These are phyloP conservation scores for Colletes collaris DNA, from an alignment of 2,888 invertebrate species.

Conservation along the genomic window DNA sequence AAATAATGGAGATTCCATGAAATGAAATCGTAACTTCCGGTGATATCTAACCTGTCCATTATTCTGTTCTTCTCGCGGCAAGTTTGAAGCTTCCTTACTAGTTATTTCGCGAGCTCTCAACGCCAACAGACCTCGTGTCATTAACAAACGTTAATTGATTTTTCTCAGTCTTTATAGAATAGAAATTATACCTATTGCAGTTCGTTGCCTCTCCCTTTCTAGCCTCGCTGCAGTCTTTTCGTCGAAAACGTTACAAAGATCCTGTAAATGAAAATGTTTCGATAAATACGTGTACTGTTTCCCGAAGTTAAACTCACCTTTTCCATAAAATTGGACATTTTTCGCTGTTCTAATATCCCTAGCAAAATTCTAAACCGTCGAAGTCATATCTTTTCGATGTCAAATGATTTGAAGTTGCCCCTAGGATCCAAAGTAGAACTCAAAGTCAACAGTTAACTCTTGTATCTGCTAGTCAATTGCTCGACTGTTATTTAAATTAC, in stretches of 20 bases:
- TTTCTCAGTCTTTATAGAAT: neutral
- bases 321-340: neutral
- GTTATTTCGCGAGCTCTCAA: neutral
- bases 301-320: neutral
- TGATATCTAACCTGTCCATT: conserved; percentile 28
- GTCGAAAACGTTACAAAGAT: neutral
- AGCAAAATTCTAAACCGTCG: conserved; percentile 1
- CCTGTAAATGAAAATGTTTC: neutral
- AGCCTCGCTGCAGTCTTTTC: conserved; percentile 24
- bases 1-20: neutral
- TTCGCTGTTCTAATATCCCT: neutral
- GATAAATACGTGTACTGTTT: neutral
- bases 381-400: neutral
- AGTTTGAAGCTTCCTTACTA: neutral
- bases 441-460: too few relatives aligned
- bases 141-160: neutral
- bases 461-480: too few relatives aligned
- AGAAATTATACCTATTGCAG: conserved; percentile 29
- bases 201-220: conserved; percentile 29
- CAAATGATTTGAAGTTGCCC: too few relatives aligned
- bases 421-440: too few relatives aligned
- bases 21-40: neutral
- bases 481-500: too few relatives aligned
- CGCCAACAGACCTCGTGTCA: neutral
- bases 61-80: neutral